Conservation (phyloP, 2,113 vertebrate species). For the Pseudois nayaur region DNA sequence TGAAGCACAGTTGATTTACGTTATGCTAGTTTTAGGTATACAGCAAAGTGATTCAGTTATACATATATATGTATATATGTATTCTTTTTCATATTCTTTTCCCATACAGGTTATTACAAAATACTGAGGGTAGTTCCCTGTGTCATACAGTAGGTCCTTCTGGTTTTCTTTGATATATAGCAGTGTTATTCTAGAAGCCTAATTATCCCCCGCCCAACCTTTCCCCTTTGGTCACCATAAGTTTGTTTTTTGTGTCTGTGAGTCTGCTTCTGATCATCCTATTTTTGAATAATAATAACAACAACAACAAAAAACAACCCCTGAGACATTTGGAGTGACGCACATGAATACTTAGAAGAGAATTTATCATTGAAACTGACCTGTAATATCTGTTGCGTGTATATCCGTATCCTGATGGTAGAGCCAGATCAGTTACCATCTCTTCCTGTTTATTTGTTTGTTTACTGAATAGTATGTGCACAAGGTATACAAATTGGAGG, state of each 20-base stretch:
- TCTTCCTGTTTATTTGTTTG: background rate
- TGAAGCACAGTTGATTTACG: background rate
- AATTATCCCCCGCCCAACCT: background rate
- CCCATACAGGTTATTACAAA: background rate
- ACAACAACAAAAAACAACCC: background rate
- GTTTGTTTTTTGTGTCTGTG: background rate
- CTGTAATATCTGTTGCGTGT: background rate
- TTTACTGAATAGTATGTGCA: background rate
- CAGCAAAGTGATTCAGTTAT: background rate
- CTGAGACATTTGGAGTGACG: background rate
- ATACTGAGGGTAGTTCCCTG: background rate
- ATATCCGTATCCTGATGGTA: accelerated
- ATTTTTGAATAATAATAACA: background rate
- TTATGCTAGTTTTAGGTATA: background rate
- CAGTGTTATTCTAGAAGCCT: background rate
- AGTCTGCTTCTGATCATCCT: background rate
- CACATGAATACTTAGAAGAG: background rate
- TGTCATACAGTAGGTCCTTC: background rate
- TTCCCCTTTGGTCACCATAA: background rate
- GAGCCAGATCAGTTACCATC: background rate
- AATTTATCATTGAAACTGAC: background rate
- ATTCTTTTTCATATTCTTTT: background rate
- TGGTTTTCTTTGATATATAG: background rate
- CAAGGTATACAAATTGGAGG: background rate
- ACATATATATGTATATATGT: background rate